phyloP scores from a whole-genome alignment of 2,888 invertebrate species.

The Pyrrhosoma nymphula region DNA sequence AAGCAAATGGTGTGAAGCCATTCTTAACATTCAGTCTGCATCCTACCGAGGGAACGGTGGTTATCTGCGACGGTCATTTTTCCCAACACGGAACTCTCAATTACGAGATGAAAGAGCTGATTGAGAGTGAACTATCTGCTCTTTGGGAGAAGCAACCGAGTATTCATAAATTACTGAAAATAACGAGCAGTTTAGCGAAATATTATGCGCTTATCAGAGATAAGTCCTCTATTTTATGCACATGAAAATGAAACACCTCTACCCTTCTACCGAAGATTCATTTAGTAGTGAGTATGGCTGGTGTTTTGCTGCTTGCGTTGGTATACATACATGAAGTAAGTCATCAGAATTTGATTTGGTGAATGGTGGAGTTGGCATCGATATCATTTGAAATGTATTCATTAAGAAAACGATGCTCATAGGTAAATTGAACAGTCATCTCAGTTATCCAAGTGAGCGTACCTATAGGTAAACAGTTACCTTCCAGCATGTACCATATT shows the following conservation, averaged over 20 bases:
- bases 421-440: too few species aligned
- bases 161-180: not conserved
- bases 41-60: not conserved
- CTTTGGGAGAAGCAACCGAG: not conserved
- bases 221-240: not conserved
- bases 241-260: not conserved
- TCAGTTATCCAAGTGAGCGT: too few species aligned
- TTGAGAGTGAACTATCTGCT: not conserved
- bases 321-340: not conserved
- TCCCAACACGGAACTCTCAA: not conserved
- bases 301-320: not conserved
- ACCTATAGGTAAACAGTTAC: too few species aligned
- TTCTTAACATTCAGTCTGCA: slow-evolving; percentile 37
- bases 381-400: not conserved
- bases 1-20: not conserved
- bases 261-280: not conserved
- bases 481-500: too few species aligned
- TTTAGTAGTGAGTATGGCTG: not conserved
- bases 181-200: not conserved
- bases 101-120: not conserved
- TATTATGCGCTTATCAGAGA: not conserved
- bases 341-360: not conserved
- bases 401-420: too few species aligned
- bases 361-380: not conserved
- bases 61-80: not conserved